A percentile compares a stretch with the other conserved stretches of the same genome.
phyloP scores from a whole-genome alignment of 2,113 vertebrate species.

The Nipponia nippon region DNA sequence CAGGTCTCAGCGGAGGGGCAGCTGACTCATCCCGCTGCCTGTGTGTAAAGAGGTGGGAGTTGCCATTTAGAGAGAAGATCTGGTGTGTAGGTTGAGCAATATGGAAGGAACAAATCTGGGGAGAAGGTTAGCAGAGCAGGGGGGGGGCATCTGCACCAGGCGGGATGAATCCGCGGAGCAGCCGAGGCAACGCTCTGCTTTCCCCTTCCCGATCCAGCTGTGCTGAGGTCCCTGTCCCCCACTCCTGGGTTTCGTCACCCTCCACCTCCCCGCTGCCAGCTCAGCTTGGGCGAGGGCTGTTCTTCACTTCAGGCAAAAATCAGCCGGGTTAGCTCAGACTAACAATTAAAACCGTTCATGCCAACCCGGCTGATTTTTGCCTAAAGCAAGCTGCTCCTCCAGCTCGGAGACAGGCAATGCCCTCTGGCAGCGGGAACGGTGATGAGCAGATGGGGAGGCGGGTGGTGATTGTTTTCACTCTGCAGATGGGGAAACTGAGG shows the following conservation, averaged over 20 bases:
- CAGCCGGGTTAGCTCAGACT: background rate
- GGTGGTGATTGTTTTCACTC: background rate
- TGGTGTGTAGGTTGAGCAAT: background rate
- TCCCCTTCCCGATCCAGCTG: background rate
- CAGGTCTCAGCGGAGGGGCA: background rate
- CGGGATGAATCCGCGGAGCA: background rate
- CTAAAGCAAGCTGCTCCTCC: background rate
- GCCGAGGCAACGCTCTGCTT: background rate
- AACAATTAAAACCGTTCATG: background rate
- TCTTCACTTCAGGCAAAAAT: background rate
- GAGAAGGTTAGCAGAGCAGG: background rate
- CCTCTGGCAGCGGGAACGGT: background rate
- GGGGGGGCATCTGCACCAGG: background rate
- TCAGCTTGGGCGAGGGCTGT: rapidly evolving
- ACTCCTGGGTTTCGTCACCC: background rate
- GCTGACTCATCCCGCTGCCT: background rate
- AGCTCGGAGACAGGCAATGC: background rate
- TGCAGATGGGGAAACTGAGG: background rate
- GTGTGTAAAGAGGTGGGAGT: background rate
- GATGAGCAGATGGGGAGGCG: background rate
- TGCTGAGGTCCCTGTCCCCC: background rate
- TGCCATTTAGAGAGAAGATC: background rate
- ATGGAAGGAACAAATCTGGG: background rate
- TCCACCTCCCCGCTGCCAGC: background rate
- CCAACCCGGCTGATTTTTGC: background rate